Conservation (phyloP, 2,113 vertebrate species). For the Mesocricetus auratus region DNA sequence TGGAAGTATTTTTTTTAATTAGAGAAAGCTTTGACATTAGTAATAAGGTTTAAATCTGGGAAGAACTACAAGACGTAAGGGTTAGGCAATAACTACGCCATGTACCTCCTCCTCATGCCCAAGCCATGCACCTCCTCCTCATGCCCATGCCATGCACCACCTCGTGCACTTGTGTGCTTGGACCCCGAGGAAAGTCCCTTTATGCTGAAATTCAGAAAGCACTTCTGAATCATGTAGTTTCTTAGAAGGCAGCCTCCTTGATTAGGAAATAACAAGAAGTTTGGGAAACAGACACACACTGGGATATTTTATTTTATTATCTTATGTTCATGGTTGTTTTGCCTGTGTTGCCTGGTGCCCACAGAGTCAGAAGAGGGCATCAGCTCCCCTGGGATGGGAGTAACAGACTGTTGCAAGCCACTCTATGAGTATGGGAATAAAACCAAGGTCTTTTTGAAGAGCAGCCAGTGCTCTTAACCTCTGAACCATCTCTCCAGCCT, state of each 20-base stretch:
- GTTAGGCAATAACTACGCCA: neutral
- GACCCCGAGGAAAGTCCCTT: neutral
- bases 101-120: too few species aligned
- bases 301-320: neutral
- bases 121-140: too few species aligned
- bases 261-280: conserved; percentile 7
- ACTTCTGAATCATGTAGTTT: neutral
- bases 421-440: neutral
- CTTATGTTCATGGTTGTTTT: neutral
- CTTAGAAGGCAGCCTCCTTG: conserved; percentile 26
- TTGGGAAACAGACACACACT: neutral
- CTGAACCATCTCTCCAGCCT: neutral
- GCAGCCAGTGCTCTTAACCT: neutral
- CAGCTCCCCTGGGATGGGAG: neutral
- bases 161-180: neutral
- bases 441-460: neutral
- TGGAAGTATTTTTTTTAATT: conserved; percentile 1
- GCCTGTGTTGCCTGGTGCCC: neutral
- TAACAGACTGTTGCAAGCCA: neutral
- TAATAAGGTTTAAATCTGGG: conserved; percentile 41
- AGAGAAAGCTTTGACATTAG: neutral
- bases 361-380: neutral
- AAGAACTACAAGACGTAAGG: neutral
- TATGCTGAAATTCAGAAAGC: neutral
- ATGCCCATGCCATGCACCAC: too few species aligned